Base-by-base conservation (phyloP, 2,113 vertebrate genomes). In the Lepus americanus region DNA sequence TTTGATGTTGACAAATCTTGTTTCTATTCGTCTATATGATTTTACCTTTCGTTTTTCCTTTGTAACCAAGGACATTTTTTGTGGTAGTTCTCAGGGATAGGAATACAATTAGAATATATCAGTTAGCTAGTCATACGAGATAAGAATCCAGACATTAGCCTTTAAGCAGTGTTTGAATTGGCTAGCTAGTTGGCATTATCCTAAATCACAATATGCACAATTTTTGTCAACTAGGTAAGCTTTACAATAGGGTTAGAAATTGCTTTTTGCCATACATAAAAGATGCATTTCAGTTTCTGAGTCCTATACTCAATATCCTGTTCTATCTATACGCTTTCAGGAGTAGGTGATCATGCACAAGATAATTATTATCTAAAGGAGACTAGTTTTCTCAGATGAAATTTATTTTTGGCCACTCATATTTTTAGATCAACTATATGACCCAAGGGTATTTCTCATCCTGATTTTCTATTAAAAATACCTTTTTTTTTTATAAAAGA, bases 281-380 rank as follows among this genome's bases (percentile, higher is more conserved):
- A 83, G 4, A 29, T 87, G 36, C 90, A 44, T 90, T 95, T 90
- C 81, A 76, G 25, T 90, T 87, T 91, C n/a, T 76, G 12, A 73
- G 33, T 80, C 36, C 19, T 31, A 14, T 55, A 36, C 27, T 84
- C 29, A 44, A 12, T 79, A 88, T 84, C 84, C 89, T 78, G 12
- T 88, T 89, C 27, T 72, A 55, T 29, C 14, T 89, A 8, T 55
- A 89, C 33, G 85, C 6, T 59, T 16, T 39, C 61, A 88, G 63
- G 8, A 82, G 77, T 88, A 63, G 5, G 22, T 85, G n/a, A 10
- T 78, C 13, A 73, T 36, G 9, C 70, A 66, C 39, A 19, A 53
- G 22, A 44, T 73, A 25, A 33, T 83, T 7, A 92, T 64, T 94
- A 81, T 1, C 49, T 66, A 51, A 64, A 77, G 39, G 64, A 78